phyloP scores from a whole-genome alignment of 2,113 vertebrate genomes.

The Cheirogaleus medius region DNA sequence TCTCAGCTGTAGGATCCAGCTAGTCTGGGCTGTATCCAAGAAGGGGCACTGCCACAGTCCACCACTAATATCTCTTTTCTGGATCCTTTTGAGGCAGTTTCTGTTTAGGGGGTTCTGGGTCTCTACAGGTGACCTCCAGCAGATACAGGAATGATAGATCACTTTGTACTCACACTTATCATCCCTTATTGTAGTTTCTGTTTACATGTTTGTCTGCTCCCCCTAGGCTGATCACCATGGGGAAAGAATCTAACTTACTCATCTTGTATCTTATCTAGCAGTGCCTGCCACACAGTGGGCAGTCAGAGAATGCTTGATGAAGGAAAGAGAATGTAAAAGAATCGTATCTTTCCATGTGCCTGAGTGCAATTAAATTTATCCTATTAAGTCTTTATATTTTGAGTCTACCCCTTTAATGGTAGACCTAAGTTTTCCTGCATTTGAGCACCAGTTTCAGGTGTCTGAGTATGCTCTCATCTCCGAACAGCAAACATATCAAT shows the following conservation, averaged over 20 bases:
- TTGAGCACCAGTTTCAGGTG: neutral
- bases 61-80: neutral
- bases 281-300: constrained; percentile 58
- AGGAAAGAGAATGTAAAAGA: constrained; percentile 2
- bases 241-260: constrained; percentile 50
- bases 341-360: neutral
- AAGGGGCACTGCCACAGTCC: neutral
- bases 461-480: neutral
- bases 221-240: neutral
- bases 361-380: constrained; percentile 39
- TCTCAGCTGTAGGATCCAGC: neutral
- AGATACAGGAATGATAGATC: neutral
- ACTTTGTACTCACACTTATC: constrained; percentile 4
- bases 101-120: neutral
- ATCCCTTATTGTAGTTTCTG: neutral
- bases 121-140: neutral
- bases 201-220: constrained; percentile 3
- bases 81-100: neutral
- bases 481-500: neutral
- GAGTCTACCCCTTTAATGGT: neutral
- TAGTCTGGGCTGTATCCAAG: neutral
- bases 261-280: constrained; percentile 48
- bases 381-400: constrained; percentile 24
- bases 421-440: neutral
- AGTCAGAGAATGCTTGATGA: constrained; percentile 44